Evolutionary conservation across 2,888 invertebrate species (phyloP).

Genomic region (Cylloceria caligata): DNA sequence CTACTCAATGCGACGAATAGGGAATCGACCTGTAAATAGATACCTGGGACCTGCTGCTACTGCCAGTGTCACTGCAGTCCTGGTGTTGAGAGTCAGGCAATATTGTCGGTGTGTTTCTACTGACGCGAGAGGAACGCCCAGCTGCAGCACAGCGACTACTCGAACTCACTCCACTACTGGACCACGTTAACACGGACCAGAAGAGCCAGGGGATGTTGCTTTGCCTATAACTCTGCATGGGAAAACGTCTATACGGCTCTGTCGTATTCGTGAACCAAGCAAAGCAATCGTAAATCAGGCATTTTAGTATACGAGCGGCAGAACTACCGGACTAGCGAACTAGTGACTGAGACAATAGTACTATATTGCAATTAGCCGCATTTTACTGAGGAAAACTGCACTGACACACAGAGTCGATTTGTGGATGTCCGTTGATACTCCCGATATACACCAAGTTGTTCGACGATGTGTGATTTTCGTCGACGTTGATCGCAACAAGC

Average conservation of each 20-base stretch:
- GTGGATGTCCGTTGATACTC: background rate
- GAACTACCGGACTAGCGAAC: constrained; percentile 13
- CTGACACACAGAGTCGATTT: background rate
- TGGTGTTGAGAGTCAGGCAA: constrained; percentile 27
- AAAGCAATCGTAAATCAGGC: constrained; percentile 71
- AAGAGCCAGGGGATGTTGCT: constrained; percentile 41
- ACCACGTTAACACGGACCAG: constrained; percentile 26
- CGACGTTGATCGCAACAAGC: background rate
- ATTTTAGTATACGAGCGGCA: constrained; percentile 64
- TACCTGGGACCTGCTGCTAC: constrained; percentile 29
- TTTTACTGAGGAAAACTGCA: background rate
- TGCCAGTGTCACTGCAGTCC: constrained; percentile 5
- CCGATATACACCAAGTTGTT: background rate
- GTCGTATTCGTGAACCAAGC: constrained; percentile 53
- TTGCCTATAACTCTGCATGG: constrained; percentile 15
- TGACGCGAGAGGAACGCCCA: constrained; percentile 22
- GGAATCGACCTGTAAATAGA: constrained; percentile 66
- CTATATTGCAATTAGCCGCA: background rate
- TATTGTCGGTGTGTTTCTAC: constrained; percentile 9
- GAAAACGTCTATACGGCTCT: constrained; percentile 38
- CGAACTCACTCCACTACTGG: constrained; percentile 28
- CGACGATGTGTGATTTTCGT: constrained; percentile 13
- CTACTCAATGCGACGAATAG: constrained; percentile 63
- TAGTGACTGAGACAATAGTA: constrained; percentile 4
- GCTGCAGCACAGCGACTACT: constrained; percentile 40